Evolutionary conservation across 2,888 invertebrate species (phyloP).

Genomic region (Synergus laeviventris): DNA sequence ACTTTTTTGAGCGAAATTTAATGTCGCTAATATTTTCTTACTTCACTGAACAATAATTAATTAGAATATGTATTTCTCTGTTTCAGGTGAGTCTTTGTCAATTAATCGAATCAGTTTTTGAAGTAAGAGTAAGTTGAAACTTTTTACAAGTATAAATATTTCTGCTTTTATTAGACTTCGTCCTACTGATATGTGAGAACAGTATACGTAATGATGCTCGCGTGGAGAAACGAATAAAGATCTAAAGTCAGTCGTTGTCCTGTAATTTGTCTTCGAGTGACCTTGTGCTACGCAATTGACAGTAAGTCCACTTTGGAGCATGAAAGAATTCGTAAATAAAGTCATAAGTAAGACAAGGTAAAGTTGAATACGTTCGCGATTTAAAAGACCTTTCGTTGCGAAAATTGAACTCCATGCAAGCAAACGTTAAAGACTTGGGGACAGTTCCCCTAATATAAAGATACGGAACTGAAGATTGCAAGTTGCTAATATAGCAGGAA

Average conservation of each 20-base stretch:
- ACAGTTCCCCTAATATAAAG: not conserved
- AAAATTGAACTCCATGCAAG: not conserved
- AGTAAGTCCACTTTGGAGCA: constrained; percentile 10
- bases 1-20: not conserved
- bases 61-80: not conserved
- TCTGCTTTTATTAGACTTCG: constrained; percentile 4
- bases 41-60: not conserved
- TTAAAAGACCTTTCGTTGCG: not conserved
- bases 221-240: not conserved
- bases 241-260: constrained; percentile 9
- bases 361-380: not conserved
- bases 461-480: not conserved
- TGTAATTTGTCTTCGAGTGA: constrained; percentile 28
- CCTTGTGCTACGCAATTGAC: constrained; percentile 41
- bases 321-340: constrained; percentile 14
- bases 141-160: not conserved
- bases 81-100: constrained; percentile 32
- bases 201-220: constrained; percentile 1
- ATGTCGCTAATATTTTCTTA: not conserved
- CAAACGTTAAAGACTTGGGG: not conserved
- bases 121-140: not conserved
- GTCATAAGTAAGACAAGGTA: not conserved
- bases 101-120: not conserved
- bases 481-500: not conserved
- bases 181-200: constrained; percentile 22